Evolutionary conservation across 2,113 vertebrate species (phyloP), one percentile per base, ranked within the genome.

Genomic region (Corythaixoides concolor): DNA sequence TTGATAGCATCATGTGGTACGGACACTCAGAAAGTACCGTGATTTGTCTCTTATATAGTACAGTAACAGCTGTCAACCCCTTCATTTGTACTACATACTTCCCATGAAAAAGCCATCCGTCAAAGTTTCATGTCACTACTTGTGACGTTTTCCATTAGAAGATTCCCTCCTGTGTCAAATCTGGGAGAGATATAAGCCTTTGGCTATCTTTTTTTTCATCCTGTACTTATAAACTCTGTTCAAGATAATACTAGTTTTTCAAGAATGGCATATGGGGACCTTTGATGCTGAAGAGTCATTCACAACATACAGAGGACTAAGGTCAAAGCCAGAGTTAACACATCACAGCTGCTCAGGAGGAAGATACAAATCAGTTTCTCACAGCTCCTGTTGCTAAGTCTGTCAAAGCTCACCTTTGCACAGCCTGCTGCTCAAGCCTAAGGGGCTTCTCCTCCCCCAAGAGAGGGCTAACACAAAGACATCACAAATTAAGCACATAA

Each of bases 201-300:
- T 33, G 74, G 94, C 94, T 92, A 79, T 89, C 58, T 15, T 84
- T 93, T 92, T 93, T 72, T 75, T 21, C 77, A 95, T 88, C 73
- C 77, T 91, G 69, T 62, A 72, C 55, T 70, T 78, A 30, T 1
- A 56, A 78, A 15, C 66, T 33, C 28, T 16, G 41, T 89, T 80
- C 37, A 70, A 70, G 80, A 27, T 4, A 53, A 58, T 27, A 81
- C 76, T 41, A 59, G 80, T 67, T 84, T 93, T 91, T 87, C 84
- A 85, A 74, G 84, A 95, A 87, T 12, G 35, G 76, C 6, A 19
- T n/a, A 23, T 0, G 15, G 56, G 47, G 82, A 67, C 85, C 79
- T 93, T 39, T 45, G 49, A 76, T 73, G 70, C 92, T 73, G 18
- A 79, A 47, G 35, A 68, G 49, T 88, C 82, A 49, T 13, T 92